A percentile compares a stretch with the other conserved stretches of the same genome.
Conservation (phyloP, 2,888 invertebrate genomes). For the Pseudanteris insignis region DNA sequence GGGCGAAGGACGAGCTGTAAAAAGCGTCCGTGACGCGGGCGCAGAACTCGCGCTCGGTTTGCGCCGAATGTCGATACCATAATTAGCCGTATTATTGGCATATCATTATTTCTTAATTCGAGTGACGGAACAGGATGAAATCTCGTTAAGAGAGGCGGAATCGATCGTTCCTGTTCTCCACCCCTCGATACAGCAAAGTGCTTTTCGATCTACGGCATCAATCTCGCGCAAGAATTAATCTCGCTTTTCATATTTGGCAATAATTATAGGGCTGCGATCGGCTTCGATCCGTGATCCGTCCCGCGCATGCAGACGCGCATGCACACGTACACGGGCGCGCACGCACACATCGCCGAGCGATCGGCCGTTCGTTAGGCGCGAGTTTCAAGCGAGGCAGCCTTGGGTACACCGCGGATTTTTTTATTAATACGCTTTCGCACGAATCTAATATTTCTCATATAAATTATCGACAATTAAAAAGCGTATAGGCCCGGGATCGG, state of each 20-base stretch:
- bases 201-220: conserved; percentile 65
- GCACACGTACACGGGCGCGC: conserved; percentile 4
- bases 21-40: no score
- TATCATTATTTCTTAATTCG: conserved; percentile 64
- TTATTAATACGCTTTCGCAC: conserved; percentile 67
- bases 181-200: conserved; percentile 50
- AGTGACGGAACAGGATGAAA: conserved; percentile 64
- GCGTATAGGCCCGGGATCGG: conserved; percentile 52
- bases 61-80: conserved; percentile 47
- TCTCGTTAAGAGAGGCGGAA: conserved; percentile 66
- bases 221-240: conserved; percentile 67
- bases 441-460: conserved; percentile 67
- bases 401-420: conserved; percentile 45
- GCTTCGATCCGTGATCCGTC: conserved; percentile 55
- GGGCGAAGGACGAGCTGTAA: no score
- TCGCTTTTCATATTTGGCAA: conserved; percentile 66
- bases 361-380: neutral
- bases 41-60: conserved; percentile 26
- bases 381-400: no score
- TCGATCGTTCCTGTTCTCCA: conserved; percentile 53
- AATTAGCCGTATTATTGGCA: conserved; percentile 63
- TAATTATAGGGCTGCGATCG: conserved; percentile 64
- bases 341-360: conserved; percentile 12
- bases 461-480: conserved; percentile 67
- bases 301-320: conserved; percentile 38